Conservation (phyloP, 2,797 vertebrate species). For the Acomys russatus region DNA sequence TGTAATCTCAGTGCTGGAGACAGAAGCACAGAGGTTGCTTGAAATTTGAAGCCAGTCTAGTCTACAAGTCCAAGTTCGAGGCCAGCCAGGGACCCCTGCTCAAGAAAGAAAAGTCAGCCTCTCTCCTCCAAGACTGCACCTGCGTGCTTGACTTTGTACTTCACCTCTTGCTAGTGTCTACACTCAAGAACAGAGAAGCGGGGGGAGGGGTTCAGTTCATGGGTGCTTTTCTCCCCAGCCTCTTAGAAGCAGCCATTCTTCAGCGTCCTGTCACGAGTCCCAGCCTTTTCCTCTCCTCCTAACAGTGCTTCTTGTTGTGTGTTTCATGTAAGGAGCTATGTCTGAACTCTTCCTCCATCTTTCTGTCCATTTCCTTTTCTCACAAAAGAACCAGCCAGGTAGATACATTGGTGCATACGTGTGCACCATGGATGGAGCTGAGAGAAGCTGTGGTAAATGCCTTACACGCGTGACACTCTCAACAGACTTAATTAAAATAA, state of each 20-base stretch:
- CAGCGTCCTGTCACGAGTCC: accelerated
- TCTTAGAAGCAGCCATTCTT: not conserved
- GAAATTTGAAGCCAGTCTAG: not conserved
- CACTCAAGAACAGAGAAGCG: not conserved
- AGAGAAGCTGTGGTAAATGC: not conserved
- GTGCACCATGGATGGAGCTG: not conserved
- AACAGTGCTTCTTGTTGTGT: too few relatives aligned
- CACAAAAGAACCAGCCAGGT: not conserved
- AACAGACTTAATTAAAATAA: not conserved
- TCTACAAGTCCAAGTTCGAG: not conserved
- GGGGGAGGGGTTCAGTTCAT: not conserved
- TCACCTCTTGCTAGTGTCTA: not conserved
- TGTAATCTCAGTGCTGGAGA: not conserved
- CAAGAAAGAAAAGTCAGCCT: not conserved
- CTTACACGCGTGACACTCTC: not conserved
- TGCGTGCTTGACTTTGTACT: too few relatives aligned
- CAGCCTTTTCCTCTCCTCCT: not conserved
- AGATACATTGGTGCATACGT: too few relatives aligned
- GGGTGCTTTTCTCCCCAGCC: not conserved
- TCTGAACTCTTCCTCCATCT: not conserved
- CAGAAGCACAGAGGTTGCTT: not conserved
- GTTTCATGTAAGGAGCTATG: not conserved
- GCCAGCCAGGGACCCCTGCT: not conserved
- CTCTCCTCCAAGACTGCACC: not conserved
- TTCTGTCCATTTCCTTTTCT: not conserved